These are phyloP conservation scores for Saccostrea cuccullata DNA, from an alignment of 1,140 invertebrate genomes.

Conservation along the genomic window DNA sequence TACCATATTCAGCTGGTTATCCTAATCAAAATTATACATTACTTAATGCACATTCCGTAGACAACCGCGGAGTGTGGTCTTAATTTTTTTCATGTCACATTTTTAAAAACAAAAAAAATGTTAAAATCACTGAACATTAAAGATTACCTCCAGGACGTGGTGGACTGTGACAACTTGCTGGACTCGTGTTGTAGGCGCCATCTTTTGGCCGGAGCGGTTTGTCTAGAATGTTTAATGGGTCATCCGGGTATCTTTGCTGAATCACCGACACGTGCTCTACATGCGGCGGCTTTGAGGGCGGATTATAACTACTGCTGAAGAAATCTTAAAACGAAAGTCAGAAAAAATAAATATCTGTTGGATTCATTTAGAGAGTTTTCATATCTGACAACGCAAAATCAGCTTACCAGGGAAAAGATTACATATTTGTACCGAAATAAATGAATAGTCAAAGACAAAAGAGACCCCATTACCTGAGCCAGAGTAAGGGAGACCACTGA, in stretches of 20 bases:
- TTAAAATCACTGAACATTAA: not conserved
- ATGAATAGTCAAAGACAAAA: too few species aligned
- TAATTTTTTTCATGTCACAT: not conserved
- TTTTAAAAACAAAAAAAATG: not conserved
- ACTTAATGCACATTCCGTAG: too few species aligned
- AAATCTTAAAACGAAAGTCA: constrained; percentile 63
- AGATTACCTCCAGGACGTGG: constrained; percentile 57
- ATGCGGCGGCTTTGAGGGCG: constrained; percentile 69
- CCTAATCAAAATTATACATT: too few species aligned
- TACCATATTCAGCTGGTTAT: too few species aligned
- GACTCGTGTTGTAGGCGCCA: constrained; percentile 58
- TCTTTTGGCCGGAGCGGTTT: constrained; percentile 65
- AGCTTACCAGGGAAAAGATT: too few species aligned
- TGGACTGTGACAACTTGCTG: constrained; percentile 70
- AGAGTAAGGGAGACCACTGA: constrained; percentile 52
- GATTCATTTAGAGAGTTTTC: too few species aligned
- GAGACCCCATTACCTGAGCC: constrained; percentile 40
- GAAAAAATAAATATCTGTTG: not conserved
- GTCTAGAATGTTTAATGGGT: constrained; percentile 72
- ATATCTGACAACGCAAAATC: too few species aligned
- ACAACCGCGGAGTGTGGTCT: not conserved
- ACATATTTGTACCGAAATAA: too few species aligned
- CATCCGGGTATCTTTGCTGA: constrained; percentile 64
- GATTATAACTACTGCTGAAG: constrained; percentile 54
- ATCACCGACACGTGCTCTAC: constrained; percentile 76